phyloP scores from a whole-genome alignment of 1,140 invertebrate species.

The Gyrodactylus bullatarudis region DNA sequence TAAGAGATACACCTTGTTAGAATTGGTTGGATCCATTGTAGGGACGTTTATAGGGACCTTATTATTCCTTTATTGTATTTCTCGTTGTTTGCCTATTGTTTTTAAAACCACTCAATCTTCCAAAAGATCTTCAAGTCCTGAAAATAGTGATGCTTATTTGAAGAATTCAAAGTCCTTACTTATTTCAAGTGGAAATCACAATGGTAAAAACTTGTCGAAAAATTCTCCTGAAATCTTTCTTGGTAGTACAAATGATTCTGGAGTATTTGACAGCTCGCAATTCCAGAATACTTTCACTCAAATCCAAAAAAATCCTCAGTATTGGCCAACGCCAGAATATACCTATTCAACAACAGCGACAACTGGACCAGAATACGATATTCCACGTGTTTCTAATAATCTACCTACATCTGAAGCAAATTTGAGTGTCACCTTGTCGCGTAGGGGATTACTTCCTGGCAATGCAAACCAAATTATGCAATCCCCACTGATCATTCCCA shows the following conservation, averaged over 20 bases:
- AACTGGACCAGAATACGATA: not conserved
- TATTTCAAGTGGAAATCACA: not conserved
- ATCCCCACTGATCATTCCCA: not conserved
- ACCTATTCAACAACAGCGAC: not conserved
- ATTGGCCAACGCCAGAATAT: not conserved
- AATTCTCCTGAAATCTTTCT: not conserved
- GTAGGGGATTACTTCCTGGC: not conserved
- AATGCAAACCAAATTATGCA: not conserved
- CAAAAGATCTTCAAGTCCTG: not conserved
- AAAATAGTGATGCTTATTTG: not conserved
- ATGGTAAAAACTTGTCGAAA: too few relatives aligned
- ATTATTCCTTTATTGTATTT: not conserved
- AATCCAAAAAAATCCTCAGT: not conserved
- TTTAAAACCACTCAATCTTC: not conserved
- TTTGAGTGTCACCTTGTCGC: not conserved
- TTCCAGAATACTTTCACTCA: not conserved
- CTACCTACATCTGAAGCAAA: not conserved
- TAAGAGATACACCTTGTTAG: not conserved
- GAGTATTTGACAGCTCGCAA: not conserved
- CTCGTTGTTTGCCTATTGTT: not conserved
- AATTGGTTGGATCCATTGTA: not conserved
- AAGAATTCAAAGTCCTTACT: not conserved
- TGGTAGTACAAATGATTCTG: not conserved
- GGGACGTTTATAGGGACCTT: not conserved
- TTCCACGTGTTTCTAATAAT: not conserved